Evolutionary conservation across 2,888 invertebrate species (phyloP).

Genomic region (Caenorhabditis imperialis): DNA sequence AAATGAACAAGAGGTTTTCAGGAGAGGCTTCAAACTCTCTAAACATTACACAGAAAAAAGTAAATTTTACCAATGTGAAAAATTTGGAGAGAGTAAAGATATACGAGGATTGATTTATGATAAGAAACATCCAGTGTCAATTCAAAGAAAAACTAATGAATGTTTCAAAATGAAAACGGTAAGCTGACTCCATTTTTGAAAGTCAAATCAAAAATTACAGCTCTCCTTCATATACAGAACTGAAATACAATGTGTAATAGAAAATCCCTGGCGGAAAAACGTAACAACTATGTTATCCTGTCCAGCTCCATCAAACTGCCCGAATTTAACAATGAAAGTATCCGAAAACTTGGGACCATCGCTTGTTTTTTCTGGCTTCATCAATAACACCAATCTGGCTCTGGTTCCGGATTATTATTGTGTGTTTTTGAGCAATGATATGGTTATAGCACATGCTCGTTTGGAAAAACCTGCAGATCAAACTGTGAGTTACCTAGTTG

Average conservation of each 20-base stretch:
- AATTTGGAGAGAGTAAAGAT: background rate
- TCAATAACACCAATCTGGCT: background rate
- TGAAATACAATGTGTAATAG: slow-evolving; percentile 7
- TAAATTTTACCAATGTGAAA: slow-evolving; percentile 28
- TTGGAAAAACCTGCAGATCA: background rate
- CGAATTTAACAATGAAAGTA: no score
- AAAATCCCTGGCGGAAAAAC: no score
- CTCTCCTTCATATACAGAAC: background rate
- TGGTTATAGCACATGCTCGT: slow-evolving; percentile 9
- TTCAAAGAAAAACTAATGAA: no score
- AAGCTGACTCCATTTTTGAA: background rate
- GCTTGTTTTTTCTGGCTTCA: background rate
- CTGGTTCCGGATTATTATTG: slow-evolving; percentile 1
- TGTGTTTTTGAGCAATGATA: slow-evolving; percentile 9
- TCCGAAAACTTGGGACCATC: no score
- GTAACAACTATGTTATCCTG: no score
- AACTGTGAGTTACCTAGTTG: background rate
- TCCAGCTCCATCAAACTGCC: no score
- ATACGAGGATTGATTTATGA: slow-evolving; percentile 6
- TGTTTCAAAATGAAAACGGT: background rate
- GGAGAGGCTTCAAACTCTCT: slow-evolving; percentile 5
- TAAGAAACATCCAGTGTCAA: no score
- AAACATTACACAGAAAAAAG: background rate
- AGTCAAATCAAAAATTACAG: no score
- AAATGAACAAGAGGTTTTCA: background rate